Evolutionary conservation across 2,113 vertebrate genomes (phyloP).

Genomic region (Terrapene triunguis): DNA sequence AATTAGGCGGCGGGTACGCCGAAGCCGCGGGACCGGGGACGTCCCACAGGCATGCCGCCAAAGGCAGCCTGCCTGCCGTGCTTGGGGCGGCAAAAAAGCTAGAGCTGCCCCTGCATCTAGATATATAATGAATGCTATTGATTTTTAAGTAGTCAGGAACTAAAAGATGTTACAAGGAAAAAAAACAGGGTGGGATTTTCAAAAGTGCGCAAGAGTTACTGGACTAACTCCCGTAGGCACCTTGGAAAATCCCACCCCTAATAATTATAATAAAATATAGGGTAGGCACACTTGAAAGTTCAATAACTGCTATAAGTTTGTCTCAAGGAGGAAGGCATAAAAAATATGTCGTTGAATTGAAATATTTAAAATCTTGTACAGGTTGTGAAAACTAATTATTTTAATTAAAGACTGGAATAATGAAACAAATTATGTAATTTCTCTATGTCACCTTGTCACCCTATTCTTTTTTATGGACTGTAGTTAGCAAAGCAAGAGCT

Average conservation of each 20-base stretch:
- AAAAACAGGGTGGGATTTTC: not conserved
- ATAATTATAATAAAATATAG: not conserved
- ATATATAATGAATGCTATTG: not conserved
- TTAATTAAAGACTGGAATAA: conserved; percentile 13
- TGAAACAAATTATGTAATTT: not conserved
- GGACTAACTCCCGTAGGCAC: not conserved
- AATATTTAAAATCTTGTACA: not conserved
- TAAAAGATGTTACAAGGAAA: not conserved
- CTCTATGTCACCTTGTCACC: not conserved
- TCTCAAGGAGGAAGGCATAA: not conserved
- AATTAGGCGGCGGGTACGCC: too few species aligned
- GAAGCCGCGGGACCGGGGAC: too few species aligned
- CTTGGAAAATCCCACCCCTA: not conserved
- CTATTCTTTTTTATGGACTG: not conserved
- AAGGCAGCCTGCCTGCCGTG: too few species aligned
- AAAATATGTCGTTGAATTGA: not conserved
- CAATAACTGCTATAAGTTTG: not conserved
- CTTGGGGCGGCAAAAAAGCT: too few species aligned
- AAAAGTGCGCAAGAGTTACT: not conserved
- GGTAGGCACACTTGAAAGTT: not conserved
- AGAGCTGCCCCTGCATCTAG: too few species aligned
- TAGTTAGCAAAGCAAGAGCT: not conserved
- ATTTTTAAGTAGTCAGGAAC: not conserved
- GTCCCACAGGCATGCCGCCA: too few species aligned
- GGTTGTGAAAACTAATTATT: not conserved